Conservation (phyloP, 1,140 invertebrate species). For the Colletes latitarsis region DNA sequence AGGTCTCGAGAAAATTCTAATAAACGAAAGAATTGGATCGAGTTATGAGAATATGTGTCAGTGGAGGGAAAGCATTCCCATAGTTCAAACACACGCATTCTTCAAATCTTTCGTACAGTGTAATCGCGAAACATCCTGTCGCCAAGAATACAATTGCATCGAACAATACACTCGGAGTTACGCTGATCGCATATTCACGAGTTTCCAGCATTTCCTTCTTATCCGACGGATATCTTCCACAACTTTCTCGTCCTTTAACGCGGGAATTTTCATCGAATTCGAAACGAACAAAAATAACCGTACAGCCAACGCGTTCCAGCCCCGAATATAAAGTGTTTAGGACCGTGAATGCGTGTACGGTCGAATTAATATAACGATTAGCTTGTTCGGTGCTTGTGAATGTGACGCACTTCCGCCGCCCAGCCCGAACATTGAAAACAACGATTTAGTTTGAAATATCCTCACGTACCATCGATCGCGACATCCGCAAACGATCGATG, state of each 20-base stretch:
- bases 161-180: constrained; percentile 33
- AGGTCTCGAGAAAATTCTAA: neutral
- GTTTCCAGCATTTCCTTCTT: constrained; percentile 19
- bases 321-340: neutral
- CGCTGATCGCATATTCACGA: constrained; percentile 29
- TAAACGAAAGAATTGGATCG: neutral
- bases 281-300: no score
- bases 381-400: constrained; percentile 8
- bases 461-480: constrained; percentile 61
- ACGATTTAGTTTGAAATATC: constrained; percentile 58
- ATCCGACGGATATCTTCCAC: constrained; percentile 21
- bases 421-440: constrained; percentile 33
- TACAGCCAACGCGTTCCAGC: no score
- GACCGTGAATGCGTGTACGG: neutral
- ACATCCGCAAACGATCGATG: constrained; percentile 48
- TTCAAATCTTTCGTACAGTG: constrained; percentile 1
- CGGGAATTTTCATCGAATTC: no score
- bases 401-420: constrained; percentile 40
- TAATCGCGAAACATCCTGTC: constrained; percentile 26
- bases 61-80: neutral
- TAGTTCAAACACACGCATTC: constrained; percentile 19
- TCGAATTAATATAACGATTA: constrained; percentile 17
- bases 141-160: constrained; percentile 30
- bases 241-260: neutral
- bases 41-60: neutral